Evolutionary conservation across 2,797 vertebrate genomes (phyloP).

Genomic region (Echiichthys vipera): DNA sequence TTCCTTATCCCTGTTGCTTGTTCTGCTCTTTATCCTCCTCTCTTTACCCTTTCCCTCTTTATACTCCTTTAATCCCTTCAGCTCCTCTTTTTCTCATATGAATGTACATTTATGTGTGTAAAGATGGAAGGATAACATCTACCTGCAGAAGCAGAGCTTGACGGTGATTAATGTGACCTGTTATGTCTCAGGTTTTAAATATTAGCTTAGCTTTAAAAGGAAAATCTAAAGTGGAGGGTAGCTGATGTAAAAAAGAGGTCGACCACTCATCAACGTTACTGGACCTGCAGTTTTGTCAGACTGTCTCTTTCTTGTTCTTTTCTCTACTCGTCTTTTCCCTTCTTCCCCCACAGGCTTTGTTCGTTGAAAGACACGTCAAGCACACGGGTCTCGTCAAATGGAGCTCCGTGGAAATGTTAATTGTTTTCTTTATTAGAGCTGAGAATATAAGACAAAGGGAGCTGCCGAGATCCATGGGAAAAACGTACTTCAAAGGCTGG

Average conservation of each 20-base stretch:
- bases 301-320: conserved; percentile 47
- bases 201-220: conserved; percentile 24
- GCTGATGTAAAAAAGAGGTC: conserved; percentile 33
- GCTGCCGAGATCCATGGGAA: conserved; percentile 64
- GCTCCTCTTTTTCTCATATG: background rate
- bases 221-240: background rate
- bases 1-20: conserved; percentile 40
- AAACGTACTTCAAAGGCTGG: conserved; percentile 72
- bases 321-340: conserved; percentile 28
- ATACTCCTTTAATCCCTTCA: background rate
- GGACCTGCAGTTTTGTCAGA: conserved; percentile 47
- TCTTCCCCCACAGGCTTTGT: conserved; percentile 46
- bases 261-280: conserved; percentile 23
- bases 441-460: conserved; percentile 32
- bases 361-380: conserved; percentile 71
- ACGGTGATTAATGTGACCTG: conserved; percentile 16
- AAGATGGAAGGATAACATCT: conserved; percentile 5
- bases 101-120: background rate
- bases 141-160: conserved; percentile 4
- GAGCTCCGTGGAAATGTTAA: conserved; percentile 69
- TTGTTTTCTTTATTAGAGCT: conserved; percentile 62
- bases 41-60: conserved; percentile 2
- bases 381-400: conserved; percentile 55
- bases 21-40: conserved; percentile 18
- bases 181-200: conserved; percentile 22